Percentiles rank a stretch among this genome's conserved stretches.
Evolutionary conservation across 2,797 vertebrate genomes (phyloP).

Genomic region (Leucoraja ocellata): DNA sequence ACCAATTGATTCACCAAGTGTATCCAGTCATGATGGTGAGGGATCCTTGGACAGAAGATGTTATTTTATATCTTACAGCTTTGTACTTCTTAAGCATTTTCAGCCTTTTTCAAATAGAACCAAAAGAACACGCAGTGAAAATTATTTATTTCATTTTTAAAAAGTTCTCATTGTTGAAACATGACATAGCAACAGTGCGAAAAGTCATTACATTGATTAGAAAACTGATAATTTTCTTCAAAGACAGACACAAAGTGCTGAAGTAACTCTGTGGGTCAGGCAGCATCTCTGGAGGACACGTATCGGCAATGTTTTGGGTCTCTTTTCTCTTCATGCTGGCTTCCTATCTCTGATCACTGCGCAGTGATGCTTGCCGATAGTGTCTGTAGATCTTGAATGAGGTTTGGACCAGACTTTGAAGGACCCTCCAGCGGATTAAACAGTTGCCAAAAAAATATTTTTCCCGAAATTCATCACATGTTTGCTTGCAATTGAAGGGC

Average conservation of each 20-base stretch:
- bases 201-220: not conserved
- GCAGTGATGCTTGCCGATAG: not conserved
- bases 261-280: no score
- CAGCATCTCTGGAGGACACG: no score
- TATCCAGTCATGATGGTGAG: not conserved
- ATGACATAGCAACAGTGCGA: not conserved
- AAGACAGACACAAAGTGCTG: no score
- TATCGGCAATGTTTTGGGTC: no score
- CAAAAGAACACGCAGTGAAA: not conserved
- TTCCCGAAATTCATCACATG: no score
- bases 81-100: not conserved
- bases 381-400: no score
- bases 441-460: no score
- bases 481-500: no score
- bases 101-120: not conserved
- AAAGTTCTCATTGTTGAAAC: not conserved
- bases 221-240: not conserved
- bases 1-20: not conserved
- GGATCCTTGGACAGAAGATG: not conserved
- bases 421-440: no score
- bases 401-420: no score
- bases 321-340: not conserved
- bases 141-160: not conserved
- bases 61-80: not conserved
- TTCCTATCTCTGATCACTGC: not conserved